Base-by-base conservation (phyloP, 2,113 vertebrate species). In the Rhabdornis inornatus region DNA sequence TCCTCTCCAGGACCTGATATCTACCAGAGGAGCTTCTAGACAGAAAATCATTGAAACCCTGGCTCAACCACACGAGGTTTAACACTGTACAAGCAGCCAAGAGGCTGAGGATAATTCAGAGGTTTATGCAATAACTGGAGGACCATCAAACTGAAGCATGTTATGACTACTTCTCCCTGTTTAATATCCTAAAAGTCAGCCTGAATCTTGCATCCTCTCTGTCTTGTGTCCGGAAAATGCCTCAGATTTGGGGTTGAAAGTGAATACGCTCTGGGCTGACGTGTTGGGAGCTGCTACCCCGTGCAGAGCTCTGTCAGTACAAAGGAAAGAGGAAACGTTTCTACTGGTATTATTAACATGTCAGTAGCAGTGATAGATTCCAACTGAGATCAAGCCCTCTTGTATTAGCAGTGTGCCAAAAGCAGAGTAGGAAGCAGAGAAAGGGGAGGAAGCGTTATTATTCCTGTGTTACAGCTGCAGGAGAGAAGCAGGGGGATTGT, bases 281-380 rank as follows among this genome's bases (percentile, higher is more conserved):
- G 23, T 59, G 49, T 47, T 87, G 85, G 90, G 90, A 96, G 79
- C 94, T 64, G 83, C 87, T 94, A 47, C 93, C 92, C 93, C 0
- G 64, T 9, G 7, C 87, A 77, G 90, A 88, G 85, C 53, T 77
- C 77, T 96, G 88, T 96, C 90, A 81, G 90, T 94, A 90, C 72
- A 78, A 92, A 89, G 83, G 56, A 83, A 92, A 94, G 83, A 96
- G 95, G 95, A 96, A 97, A 95, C 93, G 14, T 93, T 96, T 96
- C 85, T 91, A 78, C 95, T 94, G 89, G 96, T 96, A 94, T 96
- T 96, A 97, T 96, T 97, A 97, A 96, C 93, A 96, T 97, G 95
- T 95, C 94, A 96, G 88, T 95, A 96, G 94, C 94, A 96, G 93
- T 95, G 95, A 96, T 94, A 96, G 94, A 93, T 95, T 96, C 94